Percentiles rank a stretch among this genome's conserved stretches.
phyloP scores from a whole-genome alignment of 2,888 invertebrate species.

The Amorpha juglandis region DNA sequence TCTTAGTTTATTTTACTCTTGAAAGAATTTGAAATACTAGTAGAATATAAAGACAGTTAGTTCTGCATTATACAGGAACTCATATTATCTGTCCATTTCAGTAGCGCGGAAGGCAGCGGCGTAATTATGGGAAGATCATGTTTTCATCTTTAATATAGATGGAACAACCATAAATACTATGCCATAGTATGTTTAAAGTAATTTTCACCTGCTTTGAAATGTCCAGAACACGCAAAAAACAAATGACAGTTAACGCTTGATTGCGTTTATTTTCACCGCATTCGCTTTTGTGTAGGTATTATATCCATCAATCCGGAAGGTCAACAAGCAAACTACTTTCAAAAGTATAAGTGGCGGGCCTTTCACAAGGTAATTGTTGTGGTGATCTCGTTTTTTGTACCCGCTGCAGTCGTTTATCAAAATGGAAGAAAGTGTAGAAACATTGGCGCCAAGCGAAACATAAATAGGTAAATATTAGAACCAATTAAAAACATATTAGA shows the following conservation, averaged over 20 bases:
- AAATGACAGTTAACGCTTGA: constrained; percentile 39
- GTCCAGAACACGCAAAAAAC: not conserved
- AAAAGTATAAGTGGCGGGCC: constrained; percentile 66
- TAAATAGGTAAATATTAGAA: not conserved
- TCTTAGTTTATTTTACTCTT: no score
- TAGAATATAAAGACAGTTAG: no score
- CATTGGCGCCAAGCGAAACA: constrained; percentile 17
- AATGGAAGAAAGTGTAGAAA: constrained; percentile 40
- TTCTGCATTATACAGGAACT: no score
- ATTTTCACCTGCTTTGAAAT: not conserved
- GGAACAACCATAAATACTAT: not conserved
- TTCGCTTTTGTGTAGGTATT: constrained; percentile 40
- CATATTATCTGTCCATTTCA: no score
- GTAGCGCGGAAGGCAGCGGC: no score
- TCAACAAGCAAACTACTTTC: constrained; percentile 70
- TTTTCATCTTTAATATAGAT: no score
- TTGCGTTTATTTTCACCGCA: constrained; percentile 48
- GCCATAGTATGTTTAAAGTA: not conserved
- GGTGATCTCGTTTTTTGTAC: constrained; percentile 69
- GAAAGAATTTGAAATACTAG: no score
- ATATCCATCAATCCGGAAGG: constrained; percentile 60
- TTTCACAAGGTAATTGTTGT: constrained; percentile 73
- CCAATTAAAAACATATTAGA: not conserved
- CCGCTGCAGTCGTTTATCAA: constrained; percentile 45
- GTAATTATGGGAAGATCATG: no score